A percentile compares a stretch with the other conserved stretches of the same genome.
Evolutionary conservation across 2,797 vertebrate genomes (phyloP).

Genomic region (Hapalemur alaotrensis): DNA sequence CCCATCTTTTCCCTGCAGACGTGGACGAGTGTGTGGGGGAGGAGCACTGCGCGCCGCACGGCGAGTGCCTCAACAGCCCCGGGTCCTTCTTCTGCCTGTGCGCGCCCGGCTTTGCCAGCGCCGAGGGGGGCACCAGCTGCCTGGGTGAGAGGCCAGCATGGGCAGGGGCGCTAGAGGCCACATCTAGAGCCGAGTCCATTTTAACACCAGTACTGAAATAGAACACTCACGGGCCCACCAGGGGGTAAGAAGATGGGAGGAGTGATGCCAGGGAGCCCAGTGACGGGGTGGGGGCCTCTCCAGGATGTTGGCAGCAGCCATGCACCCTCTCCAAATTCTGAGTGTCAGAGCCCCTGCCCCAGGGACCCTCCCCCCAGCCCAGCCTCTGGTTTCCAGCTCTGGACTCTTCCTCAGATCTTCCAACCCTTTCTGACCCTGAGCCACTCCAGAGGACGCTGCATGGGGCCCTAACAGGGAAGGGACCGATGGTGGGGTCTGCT

Average conservation of each 20-base stretch:
- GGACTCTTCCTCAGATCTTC: not conserved
- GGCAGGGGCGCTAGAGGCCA: not conserved
- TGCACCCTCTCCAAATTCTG: not conserved
- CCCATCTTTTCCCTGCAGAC: slow-evolving; percentile 81
- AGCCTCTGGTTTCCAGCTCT: not conserved
- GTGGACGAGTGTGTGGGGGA: slow-evolving; percentile 88
- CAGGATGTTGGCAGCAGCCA: fast-evolving
- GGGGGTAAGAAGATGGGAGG: not conserved
- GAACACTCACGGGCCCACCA: not conserved
- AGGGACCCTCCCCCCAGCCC: too few species aligned
- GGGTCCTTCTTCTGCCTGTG: slow-evolving; percentile 92
- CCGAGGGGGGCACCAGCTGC: slow-evolving; percentile 83
- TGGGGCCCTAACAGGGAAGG: not conserved
- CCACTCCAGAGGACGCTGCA: not conserved
- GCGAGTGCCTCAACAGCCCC: slow-evolving; percentile 89
- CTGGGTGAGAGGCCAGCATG: slow-evolving; percentile 84
- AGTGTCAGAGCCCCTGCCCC: not conserved
- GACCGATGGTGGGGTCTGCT: not conserved
- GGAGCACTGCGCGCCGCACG: slow-evolving; percentile 88
- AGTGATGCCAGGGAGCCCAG: not conserved
- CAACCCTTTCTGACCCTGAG: not conserved
- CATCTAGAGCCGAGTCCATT: not conserved
- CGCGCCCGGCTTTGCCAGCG: slow-evolving; percentile 85
- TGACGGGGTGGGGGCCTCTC: not conserved
- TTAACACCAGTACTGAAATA: not conserved